Percentiles rank a stretch among this genome's conserved stretches.
Evolutionary conservation across 2,888 invertebrate species (phyloP).

Genomic region (Cantharis rustica): DNA sequence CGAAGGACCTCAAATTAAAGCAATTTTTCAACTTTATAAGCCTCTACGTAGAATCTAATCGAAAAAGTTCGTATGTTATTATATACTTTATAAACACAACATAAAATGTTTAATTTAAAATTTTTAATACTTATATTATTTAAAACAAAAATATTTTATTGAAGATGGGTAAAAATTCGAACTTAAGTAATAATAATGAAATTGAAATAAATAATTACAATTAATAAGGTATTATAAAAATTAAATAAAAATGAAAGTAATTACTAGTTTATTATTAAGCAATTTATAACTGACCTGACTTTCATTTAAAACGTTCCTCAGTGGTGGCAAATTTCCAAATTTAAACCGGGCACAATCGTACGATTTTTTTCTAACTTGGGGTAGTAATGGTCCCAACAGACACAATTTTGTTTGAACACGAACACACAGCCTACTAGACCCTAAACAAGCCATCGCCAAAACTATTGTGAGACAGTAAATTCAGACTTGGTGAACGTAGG

Average conservation of each 20-base stretch:
- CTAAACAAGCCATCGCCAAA: slow-evolving; percentile 83
- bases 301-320: slow-evolving; percentile 53
- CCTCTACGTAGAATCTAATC: background rate
- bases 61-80: background rate
- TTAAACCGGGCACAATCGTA: slow-evolving; percentile 70
- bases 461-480: slow-evolving; percentile 66
- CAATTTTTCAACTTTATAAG: background rate
- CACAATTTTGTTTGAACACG: slow-evolving; percentile 81
- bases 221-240: background rate
- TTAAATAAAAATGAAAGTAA: background rate
- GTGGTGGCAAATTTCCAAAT: slow-evolving; percentile 63
- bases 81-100: background rate
- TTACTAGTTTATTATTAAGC: background rate
- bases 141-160: background rate
- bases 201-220: background rate
- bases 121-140: background rate
- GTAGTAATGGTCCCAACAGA: slow-evolving; percentile 71
- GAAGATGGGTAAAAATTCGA: background rate
- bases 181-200: background rate
- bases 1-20: background rate
- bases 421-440: slow-evolving; percentile 81
- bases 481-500: slow-evolving; percentile 35
- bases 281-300: slow-evolving; percentile 52
- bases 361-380: slow-evolving; percentile 68
- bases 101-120: background rate